A percentile compares a stretch with the other conserved stretches of the same genome.
These are phyloP conservation scores for Agrotis clavis DNA, from an alignment of 2,888 invertebrate species.

Conservation along the genomic window DNA sequence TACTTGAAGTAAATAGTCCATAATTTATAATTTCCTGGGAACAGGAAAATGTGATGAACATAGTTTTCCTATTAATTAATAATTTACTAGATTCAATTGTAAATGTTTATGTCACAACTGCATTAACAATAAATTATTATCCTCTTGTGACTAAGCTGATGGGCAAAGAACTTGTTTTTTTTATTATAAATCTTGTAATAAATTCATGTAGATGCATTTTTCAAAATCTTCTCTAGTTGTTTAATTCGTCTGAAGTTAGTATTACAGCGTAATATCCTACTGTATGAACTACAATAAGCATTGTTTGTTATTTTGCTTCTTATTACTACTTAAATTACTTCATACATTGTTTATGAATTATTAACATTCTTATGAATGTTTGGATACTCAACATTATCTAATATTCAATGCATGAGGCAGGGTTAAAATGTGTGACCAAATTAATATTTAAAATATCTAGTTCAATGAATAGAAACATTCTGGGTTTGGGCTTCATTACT, in stretches of 20 bases:
- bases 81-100: slow-evolving; percentile 4
- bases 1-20: slow-evolving; percentile 10
- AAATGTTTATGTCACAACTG: slow-evolving; percentile 9
- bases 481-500: neutral
- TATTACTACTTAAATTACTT: too few relatives aligned
- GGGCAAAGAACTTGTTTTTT: neutral
- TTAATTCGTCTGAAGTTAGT: neutral
- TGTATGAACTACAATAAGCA: neutral
- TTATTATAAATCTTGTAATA: neutral
- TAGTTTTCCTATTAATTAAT: slow-evolving; percentile 21
- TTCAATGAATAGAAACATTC: neutral
- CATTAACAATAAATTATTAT: slow-evolving; percentile 31
- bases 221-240: neutral
- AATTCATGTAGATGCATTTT: neutral
- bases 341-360: slow-evolving; percentile 12
- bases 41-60: slow-evolving; percentile 20
- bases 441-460: neutral
- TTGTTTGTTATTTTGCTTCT: slow-evolving; percentile 14
- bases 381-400: neutral
- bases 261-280: neutral
- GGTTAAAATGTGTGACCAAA: neutral
- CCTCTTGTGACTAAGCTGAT: neutral
- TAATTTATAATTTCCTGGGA: slow-evolving; percentile 13
- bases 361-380: neutral
- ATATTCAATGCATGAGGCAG: neutral